phyloP scores from a whole-genome alignment of 1,140 invertebrate species.

The Himalopsyche phryganea region DNA sequence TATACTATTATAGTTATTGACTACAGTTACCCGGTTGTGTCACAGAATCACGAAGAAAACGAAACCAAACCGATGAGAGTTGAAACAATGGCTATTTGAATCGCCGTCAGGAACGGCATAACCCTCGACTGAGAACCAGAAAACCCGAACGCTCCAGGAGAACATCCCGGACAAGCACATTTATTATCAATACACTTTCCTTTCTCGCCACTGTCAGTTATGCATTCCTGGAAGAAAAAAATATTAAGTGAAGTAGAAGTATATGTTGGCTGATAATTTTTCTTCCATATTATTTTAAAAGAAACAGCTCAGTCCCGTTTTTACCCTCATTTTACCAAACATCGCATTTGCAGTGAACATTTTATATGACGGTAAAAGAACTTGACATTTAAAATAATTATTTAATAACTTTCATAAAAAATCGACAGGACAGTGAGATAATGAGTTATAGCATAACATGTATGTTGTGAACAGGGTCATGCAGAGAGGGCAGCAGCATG shows the following conservation, averaged over 20 bases:
- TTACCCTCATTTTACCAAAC: background rate
- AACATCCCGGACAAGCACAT: constrained; percentile 48
- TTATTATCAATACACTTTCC: constrained; percentile 45
- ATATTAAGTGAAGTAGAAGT: background rate
- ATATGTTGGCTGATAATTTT: too few relatives aligned
- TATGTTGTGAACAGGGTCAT: too few relatives aligned
- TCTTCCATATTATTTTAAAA: background rate
- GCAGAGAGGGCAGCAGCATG: too few relatives aligned
- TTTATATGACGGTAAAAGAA: background rate
- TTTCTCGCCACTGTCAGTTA: constrained; percentile 46
- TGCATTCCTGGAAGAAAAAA: constrained; percentile 42
- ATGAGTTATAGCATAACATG: too few relatives aligned
- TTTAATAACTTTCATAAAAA: background rate
- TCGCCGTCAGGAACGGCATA: too few relatives aligned
- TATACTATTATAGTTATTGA: too few relatives aligned
- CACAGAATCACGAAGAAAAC: too few relatives aligned
- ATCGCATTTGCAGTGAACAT: background rate
- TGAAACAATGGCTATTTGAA: too few relatives aligned
- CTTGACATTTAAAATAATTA: background rate
- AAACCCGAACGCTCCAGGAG: background rate
- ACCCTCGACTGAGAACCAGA: too few relatives aligned
- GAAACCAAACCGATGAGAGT: too few relatives aligned
- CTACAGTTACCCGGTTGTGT: too few relatives aligned
- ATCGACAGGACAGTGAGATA: too few relatives aligned
- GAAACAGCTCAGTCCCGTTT: background rate